phyloP scores from a whole-genome alignment of 2,113 vertebrate species.

The Isurus oxyrinchus region DNA sequence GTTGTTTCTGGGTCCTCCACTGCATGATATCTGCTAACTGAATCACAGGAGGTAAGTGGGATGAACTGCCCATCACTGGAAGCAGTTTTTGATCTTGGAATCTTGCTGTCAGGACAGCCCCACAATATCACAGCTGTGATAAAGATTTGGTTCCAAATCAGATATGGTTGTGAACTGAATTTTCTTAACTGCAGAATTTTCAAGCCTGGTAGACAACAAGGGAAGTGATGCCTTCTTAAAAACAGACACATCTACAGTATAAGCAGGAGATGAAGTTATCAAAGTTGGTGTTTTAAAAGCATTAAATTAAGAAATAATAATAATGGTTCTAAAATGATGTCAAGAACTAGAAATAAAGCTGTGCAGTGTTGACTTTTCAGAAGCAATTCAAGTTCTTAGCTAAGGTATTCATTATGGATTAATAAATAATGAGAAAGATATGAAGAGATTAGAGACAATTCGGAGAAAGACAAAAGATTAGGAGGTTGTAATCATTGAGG shows the following conservation, averaged over 20 bases:
- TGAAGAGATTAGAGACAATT: neutral
- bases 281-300: neutral
- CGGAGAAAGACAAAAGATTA: neutral
- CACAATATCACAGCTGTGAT: neutral
- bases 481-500: neutral
- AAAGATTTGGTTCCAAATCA: neutral
- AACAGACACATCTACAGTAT: neutral
- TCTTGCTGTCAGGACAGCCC: neutral
- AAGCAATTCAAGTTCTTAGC: neutral
- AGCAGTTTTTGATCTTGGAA: neutral
- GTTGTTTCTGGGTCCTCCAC: neutral
- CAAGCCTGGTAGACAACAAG: neutral
- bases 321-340: neutral
- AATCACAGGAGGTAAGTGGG: neutral
- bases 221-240: neutral
- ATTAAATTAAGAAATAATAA: neutral
- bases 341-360: neutral
- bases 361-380: neutral
- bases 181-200: neutral
- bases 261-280: neutral
- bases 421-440: neutral
- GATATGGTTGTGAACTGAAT: neutral
- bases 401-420: neutral
- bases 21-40: neutral
- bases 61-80: neutral